These are phyloP conservation scores for Pseudomyrmex concolor DNA, from an alignment of 1,140 invertebrate species.

Conservation along the genomic window DNA sequence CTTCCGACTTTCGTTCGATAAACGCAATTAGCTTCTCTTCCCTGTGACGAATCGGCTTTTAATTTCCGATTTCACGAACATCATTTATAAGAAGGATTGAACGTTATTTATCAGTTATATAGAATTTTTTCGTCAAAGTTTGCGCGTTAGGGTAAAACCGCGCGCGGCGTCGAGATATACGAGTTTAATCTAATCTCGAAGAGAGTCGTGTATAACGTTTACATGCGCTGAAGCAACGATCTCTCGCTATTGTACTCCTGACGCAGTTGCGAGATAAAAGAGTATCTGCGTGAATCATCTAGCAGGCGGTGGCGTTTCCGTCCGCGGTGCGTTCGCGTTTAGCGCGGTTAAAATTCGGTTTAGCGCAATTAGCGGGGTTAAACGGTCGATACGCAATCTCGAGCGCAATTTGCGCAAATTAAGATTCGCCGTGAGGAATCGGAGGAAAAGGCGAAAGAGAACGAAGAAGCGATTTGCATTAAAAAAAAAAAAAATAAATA, in stretches of 20 bases:
- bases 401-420: conserved; percentile 51
- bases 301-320: conserved; percentile 19
- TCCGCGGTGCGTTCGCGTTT: conserved; percentile 40
- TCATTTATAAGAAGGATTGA: not conserved
- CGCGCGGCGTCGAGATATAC: too few species aligned
- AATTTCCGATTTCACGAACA: not conserved
- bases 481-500: too few species aligned
- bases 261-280: conserved; percentile 42
- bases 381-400: conserved; percentile 60
- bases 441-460: conserved; percentile 2
- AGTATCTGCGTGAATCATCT: conserved; percentile 56
- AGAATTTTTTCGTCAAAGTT: not conserved
- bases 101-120: too few species aligned
- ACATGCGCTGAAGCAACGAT: conserved; percentile 15
- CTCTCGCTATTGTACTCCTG: conserved; percentile 39
- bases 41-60: not conserved
- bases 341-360: conserved; percentile 51
- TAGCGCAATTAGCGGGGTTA: conserved; percentile 67
- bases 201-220: not conserved
- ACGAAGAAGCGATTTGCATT: not conserved
- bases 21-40: not conserved
- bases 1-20: conserved; percentile 42
- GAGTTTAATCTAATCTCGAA: conserved; percentile 17
- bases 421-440: conserved; percentile 9
- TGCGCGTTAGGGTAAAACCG: not conserved